Evolutionary conservation across 2,797 vertebrate species (phyloP), one percentile per base, ranked within the genome.

Genomic region (Gadopsis bispinosus): DNA sequence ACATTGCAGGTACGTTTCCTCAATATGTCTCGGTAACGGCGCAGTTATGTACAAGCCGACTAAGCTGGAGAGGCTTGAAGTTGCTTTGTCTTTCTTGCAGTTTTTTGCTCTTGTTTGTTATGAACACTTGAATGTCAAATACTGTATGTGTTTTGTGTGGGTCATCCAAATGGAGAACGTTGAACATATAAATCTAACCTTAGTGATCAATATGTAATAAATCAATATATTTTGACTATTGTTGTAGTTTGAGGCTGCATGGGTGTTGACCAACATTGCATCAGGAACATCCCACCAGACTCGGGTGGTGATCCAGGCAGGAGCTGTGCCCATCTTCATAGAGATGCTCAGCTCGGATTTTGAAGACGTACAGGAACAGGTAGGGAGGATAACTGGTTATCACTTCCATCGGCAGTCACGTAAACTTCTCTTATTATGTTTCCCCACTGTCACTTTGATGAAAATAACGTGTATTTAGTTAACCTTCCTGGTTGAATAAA

Each of bases 191-290:
- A 33, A 37, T 55, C 3, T 26, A n/a, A 20, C 7, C 26, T 19
- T 16, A 35, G 14, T 26, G 14, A 67, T 14, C 37, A 48, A 7
- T 51, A 17, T 16, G 7, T 65, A n/a, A 29, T 76, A 10, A 13
- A 59, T 54, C 0, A 12, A 56, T 63, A 1, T 48, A 11, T 75
- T 86, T 51, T 75, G 1, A 61, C 39, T 79, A 1, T 79, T 50
- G 1, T 82, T 83, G 59, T 72, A 99, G 98, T 99, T 99, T 89
- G 98, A 99, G 92, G 97, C 97, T 78, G 97, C 97, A 0, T 99
- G 98, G 98, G 97, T 98, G 80, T 93, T 99, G 93, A 99, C 98
- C 84, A 99, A 99, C 93, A 99, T 99, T 88, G 98, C 98, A 1
- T 99, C 98, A 82, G 97, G 98, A 83, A 99, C 97, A 37, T 99